Conservation (phyloP, 2,888 invertebrate species). For the Mesorhabditis spiculigera region DNA sequence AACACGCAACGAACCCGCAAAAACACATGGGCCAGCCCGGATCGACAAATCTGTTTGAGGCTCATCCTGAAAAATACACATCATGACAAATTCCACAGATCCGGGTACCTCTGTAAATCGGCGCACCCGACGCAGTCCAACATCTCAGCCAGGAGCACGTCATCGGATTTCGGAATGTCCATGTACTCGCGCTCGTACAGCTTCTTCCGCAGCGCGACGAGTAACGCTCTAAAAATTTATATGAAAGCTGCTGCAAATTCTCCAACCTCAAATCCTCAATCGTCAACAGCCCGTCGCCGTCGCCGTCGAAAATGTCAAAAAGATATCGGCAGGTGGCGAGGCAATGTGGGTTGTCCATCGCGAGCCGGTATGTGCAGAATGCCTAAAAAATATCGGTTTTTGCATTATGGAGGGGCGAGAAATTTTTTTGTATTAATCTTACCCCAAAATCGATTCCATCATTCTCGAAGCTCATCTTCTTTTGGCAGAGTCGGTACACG, state of each 20-base stretch:
- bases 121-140: background rate
- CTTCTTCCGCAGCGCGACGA: background rate
- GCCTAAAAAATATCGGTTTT: background rate
- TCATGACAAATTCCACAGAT: background rate
- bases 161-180: background rate
- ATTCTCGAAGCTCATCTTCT: background rate
- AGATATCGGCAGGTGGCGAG: background rate
- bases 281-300: background rate
- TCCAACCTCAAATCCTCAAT: background rate
- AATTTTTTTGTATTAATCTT: background rate
- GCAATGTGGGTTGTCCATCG: background rate
- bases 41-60: background rate
- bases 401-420: background rate
- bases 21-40: background rate
- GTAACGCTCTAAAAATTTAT: background rate
- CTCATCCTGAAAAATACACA: background rate
- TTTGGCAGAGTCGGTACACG: background rate
- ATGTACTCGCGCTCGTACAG: background rate
- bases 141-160: background rate
- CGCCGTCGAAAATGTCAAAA: background rate
- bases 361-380: background rate
- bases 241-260: background rate
- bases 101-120: background rate
- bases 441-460: slow-evolving; percentile 2
- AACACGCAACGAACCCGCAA: background rate